These are phyloP conservation scores for Calvadosia cruxmelitensis DNA, from an alignment of 30 jellyfish, hydroid and myxozoan species.

Conservation along the genomic window DNA sequence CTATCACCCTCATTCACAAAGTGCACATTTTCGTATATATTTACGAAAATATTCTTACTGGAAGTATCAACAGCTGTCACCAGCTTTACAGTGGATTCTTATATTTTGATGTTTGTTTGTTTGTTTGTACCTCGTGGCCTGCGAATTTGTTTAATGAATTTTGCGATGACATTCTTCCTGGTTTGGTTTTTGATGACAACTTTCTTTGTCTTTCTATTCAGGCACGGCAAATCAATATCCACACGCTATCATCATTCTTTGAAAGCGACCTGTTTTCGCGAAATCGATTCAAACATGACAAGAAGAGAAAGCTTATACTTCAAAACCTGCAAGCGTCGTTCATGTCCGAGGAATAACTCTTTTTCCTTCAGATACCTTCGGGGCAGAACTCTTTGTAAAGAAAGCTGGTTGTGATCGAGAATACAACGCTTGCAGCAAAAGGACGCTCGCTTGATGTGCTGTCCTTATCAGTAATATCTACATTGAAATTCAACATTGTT, in stretches of 20 bases:
- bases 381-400: no score
- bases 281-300: constrained; percentile 71
- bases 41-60: no score
- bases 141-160: background rate
- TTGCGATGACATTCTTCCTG: background rate
- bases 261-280: constrained; percentile 56
- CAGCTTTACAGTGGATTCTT: background rate
- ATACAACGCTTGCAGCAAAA: no score
- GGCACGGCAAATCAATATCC: constrained; percentile 95
- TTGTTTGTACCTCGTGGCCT: background rate
- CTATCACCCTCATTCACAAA: no score
- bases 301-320: constrained; percentile 46
- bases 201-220: constrained; percentile 2
- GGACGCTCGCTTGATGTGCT: no score
- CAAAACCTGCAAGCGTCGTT: constrained; percentile 39
- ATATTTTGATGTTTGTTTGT: background rate
- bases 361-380: no score
- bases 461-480: no score
- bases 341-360: background rate
- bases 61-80: no score
- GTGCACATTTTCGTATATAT: no score
- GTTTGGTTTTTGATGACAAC: background rate
- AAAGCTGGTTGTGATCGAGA: no score
- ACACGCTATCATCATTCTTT: constrained; percentile 55
- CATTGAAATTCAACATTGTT: no score